phyloP scores from a whole-genome alignment of 2,113 vertebrate genomes.

The Colius striatus region DNA sequence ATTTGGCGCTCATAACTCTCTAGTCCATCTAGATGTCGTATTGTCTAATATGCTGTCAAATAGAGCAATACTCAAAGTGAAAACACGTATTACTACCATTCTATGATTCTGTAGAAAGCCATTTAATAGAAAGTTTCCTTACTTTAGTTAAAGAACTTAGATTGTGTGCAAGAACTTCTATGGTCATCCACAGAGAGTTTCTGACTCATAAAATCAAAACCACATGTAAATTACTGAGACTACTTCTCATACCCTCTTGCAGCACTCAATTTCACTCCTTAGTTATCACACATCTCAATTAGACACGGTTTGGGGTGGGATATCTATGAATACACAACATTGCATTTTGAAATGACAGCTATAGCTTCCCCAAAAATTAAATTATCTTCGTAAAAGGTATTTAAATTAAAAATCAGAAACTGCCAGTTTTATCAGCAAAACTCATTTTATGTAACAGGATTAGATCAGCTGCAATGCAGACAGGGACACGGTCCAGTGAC shows the following conservation, averaged over 20 bases:
- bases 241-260: neutral
- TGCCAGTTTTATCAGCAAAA: conserved; percentile 33
- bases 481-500: neutral
- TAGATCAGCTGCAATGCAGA: neutral
- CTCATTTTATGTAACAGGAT: neutral
- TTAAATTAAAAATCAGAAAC: conserved; percentile 27
- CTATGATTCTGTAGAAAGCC: neutral
- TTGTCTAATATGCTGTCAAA: neutral
- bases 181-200: neutral
- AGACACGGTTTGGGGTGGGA: neutral
- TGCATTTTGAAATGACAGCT: neutral
- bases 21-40: neutral
- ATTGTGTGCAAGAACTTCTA: neutral
- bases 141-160: neutral
- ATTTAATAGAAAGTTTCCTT: neutral
- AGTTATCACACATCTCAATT: neutral
- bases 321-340: neutral
- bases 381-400: conserved; percentile 3
- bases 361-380: neutral
- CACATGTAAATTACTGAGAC: neutral
- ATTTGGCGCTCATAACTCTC: neutral
- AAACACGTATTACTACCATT: neutral
- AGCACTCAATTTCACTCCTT: neutral
- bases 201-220: neutral
- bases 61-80: neutral